Base-by-base conservation (phyloP, 2,113 vertebrate genomes). In the Colistium nudipinnis region DNA sequence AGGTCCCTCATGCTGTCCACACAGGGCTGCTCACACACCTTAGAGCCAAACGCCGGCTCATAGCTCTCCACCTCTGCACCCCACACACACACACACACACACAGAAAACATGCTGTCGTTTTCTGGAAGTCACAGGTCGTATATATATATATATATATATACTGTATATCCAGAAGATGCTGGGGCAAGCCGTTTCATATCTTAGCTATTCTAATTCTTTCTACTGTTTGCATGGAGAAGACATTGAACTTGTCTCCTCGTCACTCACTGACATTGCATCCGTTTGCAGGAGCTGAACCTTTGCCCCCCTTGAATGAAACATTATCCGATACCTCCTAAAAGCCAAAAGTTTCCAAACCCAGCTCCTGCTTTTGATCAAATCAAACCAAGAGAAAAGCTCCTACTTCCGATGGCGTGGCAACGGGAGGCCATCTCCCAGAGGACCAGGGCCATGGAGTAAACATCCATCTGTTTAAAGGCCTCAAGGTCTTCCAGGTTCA, bases 391-490 rank as follows among this genome's bases (percentile, higher is more conserved):
- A 30, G 5, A 24, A 36, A 25, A 44, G 19, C 8, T 22, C 88
- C 72, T 88, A 95, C 96, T 94, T 93, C 93, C 95, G 31, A 93
- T 93, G 45, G 82, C 93, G 1, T 92, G 88, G 78, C 95, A 96
- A 79, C 96, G 92, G 41, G 96, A 97, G 4, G 92, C 93, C 93
- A 97, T 95, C 81, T 97, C 96, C 96, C 96, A 97, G 41, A 96
- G 80, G 52, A 97, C 95, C 0, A 97, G 90, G 45, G 95, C 92
- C 94, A 96, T 94, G 74, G 96, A 96, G 78, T 97, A 97, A 31
- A 97, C 95, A 1, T 97, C 96, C 93, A 97, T 96, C 89, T 97
- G 96, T 84, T 97, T 97, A 72, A 97, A 97, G 35, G 95, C 94
- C 82, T 97, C 96, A 22, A 95, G 89, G 76, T 97, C 96, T 83